Evolutionary conservation across 2,888 invertebrate genomes (phyloP).

Genomic region (Mesopsocus fuscifrons): DNA sequence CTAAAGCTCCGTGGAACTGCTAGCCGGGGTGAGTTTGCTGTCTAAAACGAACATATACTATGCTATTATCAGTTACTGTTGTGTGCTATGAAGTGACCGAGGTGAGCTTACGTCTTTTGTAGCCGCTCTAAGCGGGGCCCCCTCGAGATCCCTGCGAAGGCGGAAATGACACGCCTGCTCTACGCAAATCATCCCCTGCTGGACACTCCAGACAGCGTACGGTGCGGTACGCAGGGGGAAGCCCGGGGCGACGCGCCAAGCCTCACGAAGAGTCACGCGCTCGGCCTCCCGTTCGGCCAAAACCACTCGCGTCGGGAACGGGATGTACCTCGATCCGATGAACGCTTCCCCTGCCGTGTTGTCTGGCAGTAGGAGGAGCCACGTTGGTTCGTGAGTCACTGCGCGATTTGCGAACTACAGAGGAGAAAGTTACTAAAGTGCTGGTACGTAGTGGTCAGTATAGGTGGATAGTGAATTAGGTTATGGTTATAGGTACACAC

Average conservation of each 20-base stretch:
- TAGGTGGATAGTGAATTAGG: no score
- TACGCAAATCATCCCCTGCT: neutral
- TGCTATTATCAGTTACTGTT: no score
- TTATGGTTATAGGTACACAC: no score
- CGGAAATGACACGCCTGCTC: neutral
- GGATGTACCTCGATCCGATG: neutral
- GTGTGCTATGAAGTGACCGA: no score
- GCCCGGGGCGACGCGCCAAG: neutral
- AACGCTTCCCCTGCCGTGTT: neutral
- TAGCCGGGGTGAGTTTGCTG: no score
- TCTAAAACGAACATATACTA: no score
- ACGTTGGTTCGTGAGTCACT: neutral
- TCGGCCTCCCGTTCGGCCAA: neutral
- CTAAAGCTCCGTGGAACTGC: no score
- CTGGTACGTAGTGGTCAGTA: no score
- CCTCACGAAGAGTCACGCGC: neutral
- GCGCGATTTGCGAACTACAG: no score
- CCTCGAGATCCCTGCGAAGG: constrained; percentile 1
- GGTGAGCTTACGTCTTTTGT: constrained; percentile 4
- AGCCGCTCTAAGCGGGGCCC: neutral
- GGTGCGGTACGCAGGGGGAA: neutral
- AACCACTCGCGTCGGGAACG: neutral
- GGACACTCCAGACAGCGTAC: neutral
- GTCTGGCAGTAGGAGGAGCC: neutral
- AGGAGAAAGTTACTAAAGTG: no score